Conservation (phyloP, 2,113 vertebrate genomes). For the Lepus timidus region DNA sequence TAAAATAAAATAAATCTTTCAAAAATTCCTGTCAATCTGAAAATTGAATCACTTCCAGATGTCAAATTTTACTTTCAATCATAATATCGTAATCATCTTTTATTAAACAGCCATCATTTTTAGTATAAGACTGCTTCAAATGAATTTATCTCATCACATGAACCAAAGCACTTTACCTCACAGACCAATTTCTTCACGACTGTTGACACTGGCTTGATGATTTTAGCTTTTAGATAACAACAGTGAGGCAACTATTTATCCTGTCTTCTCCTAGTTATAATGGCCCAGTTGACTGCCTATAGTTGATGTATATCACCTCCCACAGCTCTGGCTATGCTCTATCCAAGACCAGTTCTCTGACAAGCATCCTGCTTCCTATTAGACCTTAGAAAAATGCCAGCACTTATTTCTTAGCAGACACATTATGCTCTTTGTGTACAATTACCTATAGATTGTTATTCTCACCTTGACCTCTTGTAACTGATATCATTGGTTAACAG, state of each 20-base stretch:
- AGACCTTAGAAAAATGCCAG: constrained; percentile 22
- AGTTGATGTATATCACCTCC: neutral
- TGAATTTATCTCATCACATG: neutral
- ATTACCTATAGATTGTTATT: constrained; percentile 64
- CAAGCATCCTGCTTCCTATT: constrained; percentile 17
- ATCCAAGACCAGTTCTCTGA: neutral
- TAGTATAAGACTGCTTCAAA: neutral
- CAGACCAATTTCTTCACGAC: neutral
- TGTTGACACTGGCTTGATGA: neutral
- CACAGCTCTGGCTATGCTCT: neutral
- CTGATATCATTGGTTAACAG: constrained; percentile 70
- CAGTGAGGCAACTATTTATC: neutral
- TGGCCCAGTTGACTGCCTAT: neutral
- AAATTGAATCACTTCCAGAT: neutral
- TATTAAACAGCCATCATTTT: neutral
- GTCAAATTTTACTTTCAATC: neutral
- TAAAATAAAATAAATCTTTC: no score
- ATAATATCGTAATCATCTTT: neutral
- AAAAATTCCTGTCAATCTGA: neutral
- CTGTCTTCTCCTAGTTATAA: neutral
- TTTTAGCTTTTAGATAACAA: neutral
- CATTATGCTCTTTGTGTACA: constrained; percentile 8
- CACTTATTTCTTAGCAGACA: constrained; percentile 68
- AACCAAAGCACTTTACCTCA: neutral
- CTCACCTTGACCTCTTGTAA: constrained; percentile 63